Base-by-base conservation (phyloP, 2,797 vertebrate genomes). In the Thripadectes ignobilis region DNA sequence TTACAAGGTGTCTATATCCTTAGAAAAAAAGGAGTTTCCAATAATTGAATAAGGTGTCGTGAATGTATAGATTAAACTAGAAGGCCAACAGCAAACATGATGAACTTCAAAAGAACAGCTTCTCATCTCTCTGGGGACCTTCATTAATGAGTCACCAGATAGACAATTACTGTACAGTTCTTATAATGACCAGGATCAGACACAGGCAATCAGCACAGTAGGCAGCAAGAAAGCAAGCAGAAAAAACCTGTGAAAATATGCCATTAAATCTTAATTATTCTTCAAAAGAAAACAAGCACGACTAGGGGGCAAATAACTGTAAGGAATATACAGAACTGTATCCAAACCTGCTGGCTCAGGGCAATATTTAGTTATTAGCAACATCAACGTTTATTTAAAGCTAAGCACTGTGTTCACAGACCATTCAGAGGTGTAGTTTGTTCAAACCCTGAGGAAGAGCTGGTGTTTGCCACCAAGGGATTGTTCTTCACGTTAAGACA, bases 231-330 rank as follows among this genome's bases (percentile, higher is more conserved):
- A 97, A 96, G 96, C 95, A 96, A 96, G 96, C 93, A 96, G 95
- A 96, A 98, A 98, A 97, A 98, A 97, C 30, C 96, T 96, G 92
- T 94, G 96, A 98, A 97, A 98, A 97, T 97, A 96, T 95, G 94
- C 97, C 97, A 98, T 98, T 98, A 98, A 98, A 98, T 98, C 97
- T 98, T 98, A 98, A 98, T 98, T 98, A 98, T 98, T 98, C 98
- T 98, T 98, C 97, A 98, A 98, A 98, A 97, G 96, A 98, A 98
- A 98, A 97, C 98, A 98, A 98, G 97, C 96, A 93, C 83, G 8
- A 98, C 97, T 95, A 95, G 96, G 96, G 97, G 97, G 97, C 94
- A 98, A 95, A 98, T 96, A 97, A 98, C 93, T 95, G 95, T 96
- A 97, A 98, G 94, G 95, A 97, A 95, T 92, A 97, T 74, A 96